Base-by-base conservation (phyloP, 2,113 vertebrate species). In the Oncorhynchus tshawytscha region DNA sequence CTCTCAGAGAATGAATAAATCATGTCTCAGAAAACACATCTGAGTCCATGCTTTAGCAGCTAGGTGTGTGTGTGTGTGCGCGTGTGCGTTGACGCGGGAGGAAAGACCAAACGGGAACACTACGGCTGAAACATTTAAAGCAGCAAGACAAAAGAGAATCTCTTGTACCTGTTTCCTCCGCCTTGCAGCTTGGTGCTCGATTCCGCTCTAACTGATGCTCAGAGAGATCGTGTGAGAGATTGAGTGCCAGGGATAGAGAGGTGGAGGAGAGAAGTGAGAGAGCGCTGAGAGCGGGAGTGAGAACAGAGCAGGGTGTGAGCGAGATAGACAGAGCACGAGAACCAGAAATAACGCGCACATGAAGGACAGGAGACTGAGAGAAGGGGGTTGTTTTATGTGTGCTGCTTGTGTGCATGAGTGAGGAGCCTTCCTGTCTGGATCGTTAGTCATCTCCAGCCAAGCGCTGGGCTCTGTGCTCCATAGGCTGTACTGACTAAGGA, bases 41-140 rank as follows among this genome's bases (percentile, higher is more conserved):
- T 48, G 34, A n/a, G 12, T 70, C 8, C 18, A 9, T 59, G 49
- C 51, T 8, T 72, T 49, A 24, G 70, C 15, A 18, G 5, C 18
- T 51, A 25, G 22, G 45, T n/a, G 15, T 88, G 87, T 90, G 15
- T 88, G 87, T 90, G 90, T 91, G 88, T 88, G 81, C 29, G 2
- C 79, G 82, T 76, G 81, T 51, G 77, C 73, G 87, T 86, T 27
- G 27, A 27, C 27, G 82, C 83, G 31, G 31, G 76, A 48, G 74
- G 72, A 22, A 68, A 51, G 60, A 59, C 69, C 62, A 82, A 74
- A 72, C 60, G 74, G 78, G 81, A 87, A 86, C 85, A 78, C 71
- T 71, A 3, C 16, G 72, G 18, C 72, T 65, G 62, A 54, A 76
- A 81, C 79, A 85, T 90, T 90, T 88, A 92, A 90, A 90, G 83